Percentiles rank a stretch among this genome's conserved stretches.
These are phyloP conservation scores for Nyctereutes procyonoides DNA, from an alignment of 2,113 vertebrate species.

Conservation along the genomic window DNA sequence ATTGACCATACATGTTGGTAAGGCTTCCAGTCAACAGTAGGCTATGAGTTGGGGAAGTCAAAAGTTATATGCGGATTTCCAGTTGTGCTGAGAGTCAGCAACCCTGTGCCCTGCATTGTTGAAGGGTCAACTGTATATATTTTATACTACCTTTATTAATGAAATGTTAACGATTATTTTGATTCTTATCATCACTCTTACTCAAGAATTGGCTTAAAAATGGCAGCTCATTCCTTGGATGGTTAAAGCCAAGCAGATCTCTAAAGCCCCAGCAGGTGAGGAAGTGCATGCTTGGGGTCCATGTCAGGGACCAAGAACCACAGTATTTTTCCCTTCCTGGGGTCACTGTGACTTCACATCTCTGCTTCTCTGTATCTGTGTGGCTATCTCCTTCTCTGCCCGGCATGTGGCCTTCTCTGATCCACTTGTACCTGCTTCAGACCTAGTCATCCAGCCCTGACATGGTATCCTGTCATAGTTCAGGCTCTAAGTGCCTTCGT, in stretches of 20 bases:
- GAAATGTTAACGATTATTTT: neutral
- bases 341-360: rapidly evolving
- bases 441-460: neutral
- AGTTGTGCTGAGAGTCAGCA: neutral
- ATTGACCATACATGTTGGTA: neutral
- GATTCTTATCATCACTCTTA: neutral
- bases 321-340: rapidly evolving
- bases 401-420: neutral
- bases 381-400: no score
- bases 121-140: neutral
- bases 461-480: neutral
- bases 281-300: neutral
- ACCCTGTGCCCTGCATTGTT: neutral
- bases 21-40: neutral
- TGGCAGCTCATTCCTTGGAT: neutral
- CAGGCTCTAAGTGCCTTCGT: neutral
- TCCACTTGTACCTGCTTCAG: neutral
- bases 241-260: neutral
- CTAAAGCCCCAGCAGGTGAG: neutral
- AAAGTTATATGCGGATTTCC: neutral
- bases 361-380: neutral
- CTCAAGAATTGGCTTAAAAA: neutral
- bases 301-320: rapidly evolving
- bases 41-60: neutral
- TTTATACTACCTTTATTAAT: neutral